Conservation (phyloP, 2,113 vertebrate species). For the Hemiprocne comata region DNA sequence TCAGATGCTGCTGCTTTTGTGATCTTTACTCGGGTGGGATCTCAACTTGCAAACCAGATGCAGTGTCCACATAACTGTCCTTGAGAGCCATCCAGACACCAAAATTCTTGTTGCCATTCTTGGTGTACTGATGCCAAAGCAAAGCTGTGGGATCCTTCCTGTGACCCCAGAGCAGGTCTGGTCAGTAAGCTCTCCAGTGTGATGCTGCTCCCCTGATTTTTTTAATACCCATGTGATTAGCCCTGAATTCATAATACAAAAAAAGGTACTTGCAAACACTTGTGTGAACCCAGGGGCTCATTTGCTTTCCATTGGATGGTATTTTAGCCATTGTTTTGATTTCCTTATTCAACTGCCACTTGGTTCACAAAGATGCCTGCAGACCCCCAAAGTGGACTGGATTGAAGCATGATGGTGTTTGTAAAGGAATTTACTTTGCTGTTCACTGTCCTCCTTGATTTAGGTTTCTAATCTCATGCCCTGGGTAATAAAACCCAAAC, state of each 20-base stretch:
- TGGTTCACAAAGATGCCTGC: neutral
- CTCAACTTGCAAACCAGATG: neutral
- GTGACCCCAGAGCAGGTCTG: neutral
- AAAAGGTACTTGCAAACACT: neutral
- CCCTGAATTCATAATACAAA: neutral
- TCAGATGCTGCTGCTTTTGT: neutral
- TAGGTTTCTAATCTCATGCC: neutral
- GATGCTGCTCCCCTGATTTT: neutral
- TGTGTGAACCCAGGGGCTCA: no score
- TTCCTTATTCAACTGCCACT: neutral
- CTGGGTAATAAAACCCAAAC: neutral
- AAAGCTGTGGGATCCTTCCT: neutral
- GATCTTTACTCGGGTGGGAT: neutral
- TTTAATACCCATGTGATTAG: neutral
- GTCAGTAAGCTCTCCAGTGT: neutral
- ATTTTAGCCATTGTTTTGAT: neutral
- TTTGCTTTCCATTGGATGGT: neutral
- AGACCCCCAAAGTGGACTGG: neutral
- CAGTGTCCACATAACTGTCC: neutral
- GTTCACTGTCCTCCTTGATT: neutral
- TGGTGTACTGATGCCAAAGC: neutral
- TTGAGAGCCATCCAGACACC: neutral
- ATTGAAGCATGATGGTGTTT: accelerated
- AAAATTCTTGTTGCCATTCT: accelerated
- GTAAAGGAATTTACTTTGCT: neutral